These are phyloP conservation scores for Neomonachus schauinslandi DNA, from an alignment of 2,113 vertebrate species.

Conservation along the genomic window DNA sequence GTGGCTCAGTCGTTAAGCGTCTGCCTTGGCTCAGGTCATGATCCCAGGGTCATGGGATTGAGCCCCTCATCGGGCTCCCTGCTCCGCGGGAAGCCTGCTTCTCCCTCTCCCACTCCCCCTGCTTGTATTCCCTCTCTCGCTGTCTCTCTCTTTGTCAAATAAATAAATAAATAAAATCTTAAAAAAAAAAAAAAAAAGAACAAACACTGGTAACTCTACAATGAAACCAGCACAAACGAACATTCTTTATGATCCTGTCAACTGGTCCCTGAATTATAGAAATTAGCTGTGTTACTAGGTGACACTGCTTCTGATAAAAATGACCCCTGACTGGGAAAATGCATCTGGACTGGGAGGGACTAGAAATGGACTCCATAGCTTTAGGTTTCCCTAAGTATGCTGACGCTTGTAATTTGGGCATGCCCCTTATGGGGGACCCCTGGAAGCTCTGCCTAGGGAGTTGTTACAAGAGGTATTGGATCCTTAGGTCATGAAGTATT, in stretches of 20 bases:
- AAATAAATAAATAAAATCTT: too few species aligned
- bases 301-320: background rate
- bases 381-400: background rate
- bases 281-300: background rate
- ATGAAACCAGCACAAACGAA: background rate
- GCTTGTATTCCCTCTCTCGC: too few species aligned
- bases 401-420: background rate
- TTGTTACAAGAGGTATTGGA: background rate
- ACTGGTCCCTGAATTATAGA: background rate
- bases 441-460: background rate
- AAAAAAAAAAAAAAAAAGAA: background rate
- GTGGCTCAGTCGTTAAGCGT: too few species aligned
- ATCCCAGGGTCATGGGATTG: too few species aligned
- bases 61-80: too few species aligned
- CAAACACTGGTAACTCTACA: background rate
- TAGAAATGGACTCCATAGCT: background rate
- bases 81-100: too few species aligned
- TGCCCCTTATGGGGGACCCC: background rate
- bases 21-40: too few species aligned
- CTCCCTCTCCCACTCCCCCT: too few species aligned
- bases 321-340: background rate
- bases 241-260: background rate
- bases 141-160: too few species aligned
- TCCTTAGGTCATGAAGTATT: background rate
- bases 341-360: background rate